Percentiles rank a stretch among this genome's conserved stretches.
phyloP scores from a whole-genome alignment of 2,797 vertebrate species.

The Florisuga fusca region DNA sequence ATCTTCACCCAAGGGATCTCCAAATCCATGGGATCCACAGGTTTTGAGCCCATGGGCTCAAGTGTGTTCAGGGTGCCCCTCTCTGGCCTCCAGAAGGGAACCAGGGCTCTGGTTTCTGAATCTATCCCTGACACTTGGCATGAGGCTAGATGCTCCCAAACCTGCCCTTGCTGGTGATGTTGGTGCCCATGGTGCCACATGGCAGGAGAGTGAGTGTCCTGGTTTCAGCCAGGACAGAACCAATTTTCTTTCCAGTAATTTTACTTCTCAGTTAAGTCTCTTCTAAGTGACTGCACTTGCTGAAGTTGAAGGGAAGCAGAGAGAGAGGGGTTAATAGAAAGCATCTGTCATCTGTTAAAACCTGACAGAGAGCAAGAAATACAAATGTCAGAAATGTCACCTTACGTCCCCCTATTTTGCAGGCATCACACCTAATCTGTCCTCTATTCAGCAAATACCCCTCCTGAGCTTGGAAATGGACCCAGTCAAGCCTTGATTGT shows the following conservation, averaged over 20 bases:
- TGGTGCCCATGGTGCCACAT: accelerated
- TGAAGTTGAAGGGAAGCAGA: too few relatives aligned
- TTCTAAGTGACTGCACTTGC: too few relatives aligned
- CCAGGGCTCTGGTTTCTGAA: not conserved
- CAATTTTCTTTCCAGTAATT: too few relatives aligned
- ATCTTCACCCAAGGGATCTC: not conserved
- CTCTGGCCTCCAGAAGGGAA: not conserved
- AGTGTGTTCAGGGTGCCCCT: not conserved
- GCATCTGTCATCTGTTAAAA: too few relatives aligned
- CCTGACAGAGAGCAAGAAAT: not conserved
- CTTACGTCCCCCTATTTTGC: not conserved
- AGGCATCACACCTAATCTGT: not conserved
- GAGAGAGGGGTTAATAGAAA: too few relatives aligned
- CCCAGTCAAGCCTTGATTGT: not conserved
- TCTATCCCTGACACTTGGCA: not conserved
- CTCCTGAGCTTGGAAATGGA: not conserved
- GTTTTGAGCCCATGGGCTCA: not conserved
- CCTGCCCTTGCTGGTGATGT: not conserved
- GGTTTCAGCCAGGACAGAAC: too few relatives aligned
- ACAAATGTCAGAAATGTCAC: not conserved
- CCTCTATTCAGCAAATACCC: not conserved
- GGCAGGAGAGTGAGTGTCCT: not conserved
- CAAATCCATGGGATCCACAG: not conserved
- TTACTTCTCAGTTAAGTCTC: too few relatives aligned
- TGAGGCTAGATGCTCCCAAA: not conserved